Evolutionary conservation across 2,888 invertebrate species (phyloP).

Genomic region (Hirudinaria manillensis): DNA sequence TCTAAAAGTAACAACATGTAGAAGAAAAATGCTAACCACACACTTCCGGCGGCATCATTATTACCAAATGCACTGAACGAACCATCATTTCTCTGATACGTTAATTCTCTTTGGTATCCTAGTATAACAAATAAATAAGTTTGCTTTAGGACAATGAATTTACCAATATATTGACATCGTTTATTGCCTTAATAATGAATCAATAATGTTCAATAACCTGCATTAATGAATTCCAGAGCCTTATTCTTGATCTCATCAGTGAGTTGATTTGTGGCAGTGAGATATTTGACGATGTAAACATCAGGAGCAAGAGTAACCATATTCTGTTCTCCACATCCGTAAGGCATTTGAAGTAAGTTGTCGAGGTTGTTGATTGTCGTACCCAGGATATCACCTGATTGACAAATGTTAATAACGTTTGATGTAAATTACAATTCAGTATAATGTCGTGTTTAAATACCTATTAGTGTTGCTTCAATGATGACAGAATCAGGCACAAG

Average conservation of each 20-base stretch:
- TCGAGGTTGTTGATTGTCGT: slow-evolving; percentile 72
- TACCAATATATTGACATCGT: too few relatives aligned
- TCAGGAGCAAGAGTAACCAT: slow-evolving; percentile 85
- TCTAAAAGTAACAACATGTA: background rate
- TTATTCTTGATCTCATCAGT: slow-evolving; percentile 64
- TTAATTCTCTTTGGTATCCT: slow-evolving; percentile 83
- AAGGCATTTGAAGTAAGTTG: slow-evolving; percentile 70
- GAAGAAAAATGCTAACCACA: slow-evolving; percentile 62
- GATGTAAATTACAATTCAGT: background rate
- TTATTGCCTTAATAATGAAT: background rate
- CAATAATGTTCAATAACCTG: background rate
- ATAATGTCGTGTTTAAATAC: slow-evolving; percentile 34
- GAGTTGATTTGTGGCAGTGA: slow-evolving; percentile 68
- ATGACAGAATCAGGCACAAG: slow-evolving; percentile 68
- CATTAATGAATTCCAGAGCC: slow-evolving; percentile 57
- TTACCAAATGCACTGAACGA: slow-evolving; percentile 82
- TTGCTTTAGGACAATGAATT: background rate
- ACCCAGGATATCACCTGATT: slow-evolving; percentile 69
- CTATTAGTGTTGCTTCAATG: slow-evolving; percentile 67
- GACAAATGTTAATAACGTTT: background rate
- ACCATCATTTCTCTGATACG: slow-evolving; percentile 76
- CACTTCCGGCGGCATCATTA: slow-evolving; percentile 65
- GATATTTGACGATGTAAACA: slow-evolving; percentile 77
- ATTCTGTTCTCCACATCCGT: slow-evolving; percentile 88
- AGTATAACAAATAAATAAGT: background rate